phyloP scores from a whole-genome alignment of 2,888 invertebrate genomes.

The Sympetrum striolatum region DNA sequence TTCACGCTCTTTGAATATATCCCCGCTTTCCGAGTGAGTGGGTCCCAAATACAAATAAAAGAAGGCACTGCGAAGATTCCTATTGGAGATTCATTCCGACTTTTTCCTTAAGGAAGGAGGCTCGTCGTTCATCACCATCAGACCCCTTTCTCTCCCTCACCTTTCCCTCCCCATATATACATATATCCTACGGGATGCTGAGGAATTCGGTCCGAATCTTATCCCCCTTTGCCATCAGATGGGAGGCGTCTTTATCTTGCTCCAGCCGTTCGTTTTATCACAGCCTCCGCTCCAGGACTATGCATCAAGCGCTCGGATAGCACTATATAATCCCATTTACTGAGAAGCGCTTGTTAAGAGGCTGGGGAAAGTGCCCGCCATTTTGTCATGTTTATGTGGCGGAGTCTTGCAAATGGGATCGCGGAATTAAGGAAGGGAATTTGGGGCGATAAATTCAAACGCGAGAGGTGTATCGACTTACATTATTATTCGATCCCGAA shows the following conservation, averaged over 20 bases:
- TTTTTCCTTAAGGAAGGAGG: background rate
- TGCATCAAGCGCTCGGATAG: background rate
- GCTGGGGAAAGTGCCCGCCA: background rate
- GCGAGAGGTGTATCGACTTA: background rate
- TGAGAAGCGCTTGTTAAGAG: background rate
- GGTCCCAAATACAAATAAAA: background rate
- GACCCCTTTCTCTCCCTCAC: background rate
- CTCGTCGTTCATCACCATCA: background rate
- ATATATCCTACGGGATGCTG: background rate
- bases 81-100: background rate
- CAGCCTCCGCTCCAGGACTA: background rate
- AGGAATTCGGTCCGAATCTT: background rate
- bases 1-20: too few relatives aligned
- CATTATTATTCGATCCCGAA: background rate
- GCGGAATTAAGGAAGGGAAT: background rate
- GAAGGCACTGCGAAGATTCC: background rate
- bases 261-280: background rate
- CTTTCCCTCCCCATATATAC: background rate
- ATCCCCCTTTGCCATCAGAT: background rate
- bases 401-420: background rate
- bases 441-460: background rate
- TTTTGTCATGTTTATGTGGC: background rate
- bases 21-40: too few relatives aligned
- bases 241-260: background rate
- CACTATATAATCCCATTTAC: background rate